phyloP scores from a whole-genome alignment of 2,888 invertebrate genomes.

The Oscheius sp. region DNA sequence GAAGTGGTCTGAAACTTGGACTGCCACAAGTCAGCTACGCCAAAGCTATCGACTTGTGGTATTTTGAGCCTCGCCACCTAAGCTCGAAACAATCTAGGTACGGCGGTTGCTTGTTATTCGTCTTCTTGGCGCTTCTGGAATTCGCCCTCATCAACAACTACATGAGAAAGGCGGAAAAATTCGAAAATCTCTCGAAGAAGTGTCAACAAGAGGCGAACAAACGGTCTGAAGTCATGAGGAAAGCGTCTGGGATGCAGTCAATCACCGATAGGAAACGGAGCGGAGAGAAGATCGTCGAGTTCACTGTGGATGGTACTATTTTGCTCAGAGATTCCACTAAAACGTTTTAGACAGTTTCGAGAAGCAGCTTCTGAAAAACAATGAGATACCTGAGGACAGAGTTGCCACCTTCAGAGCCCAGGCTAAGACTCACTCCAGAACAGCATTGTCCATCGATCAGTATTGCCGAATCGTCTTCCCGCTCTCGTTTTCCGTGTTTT shows the following conservation, averaged over 20 bases:
- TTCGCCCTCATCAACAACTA: constrained; percentile 70
- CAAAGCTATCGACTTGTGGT: constrained; percentile 71
- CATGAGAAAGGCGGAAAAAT: constrained; percentile 67
- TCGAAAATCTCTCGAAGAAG: constrained; percentile 46
- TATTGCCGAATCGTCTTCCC: constrained; percentile 62
- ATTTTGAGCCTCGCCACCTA: not conserved
- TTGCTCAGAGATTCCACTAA: not conserved
- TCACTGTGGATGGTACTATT: not conserved
- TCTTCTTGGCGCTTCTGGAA: constrained; percentile 69
- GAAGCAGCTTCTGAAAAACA: not conserved
- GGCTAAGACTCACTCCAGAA: constrained; percentile 53
- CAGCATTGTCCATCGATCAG: constrained; percentile 63
- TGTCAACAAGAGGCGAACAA: constrained; percentile 10
- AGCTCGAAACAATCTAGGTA: constrained; percentile 45
- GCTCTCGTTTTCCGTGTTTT: constrained; percentile 56
- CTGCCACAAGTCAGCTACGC: constrained; percentile 66
- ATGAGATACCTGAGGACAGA: not conserved
- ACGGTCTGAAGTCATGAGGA: not conserved
- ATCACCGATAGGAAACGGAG: not conserved
- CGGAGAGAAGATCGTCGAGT: not conserved
- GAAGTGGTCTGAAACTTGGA: constrained; percentile 67
- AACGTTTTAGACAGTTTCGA: not conserved
- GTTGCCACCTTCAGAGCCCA: constrained; percentile 37
- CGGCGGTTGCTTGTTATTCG: constrained; percentile 68
- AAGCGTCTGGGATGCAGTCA: not conserved